Conservation (phyloP, 2,113 vertebrate genomes). For the Actenoides lindsayi region DNA sequence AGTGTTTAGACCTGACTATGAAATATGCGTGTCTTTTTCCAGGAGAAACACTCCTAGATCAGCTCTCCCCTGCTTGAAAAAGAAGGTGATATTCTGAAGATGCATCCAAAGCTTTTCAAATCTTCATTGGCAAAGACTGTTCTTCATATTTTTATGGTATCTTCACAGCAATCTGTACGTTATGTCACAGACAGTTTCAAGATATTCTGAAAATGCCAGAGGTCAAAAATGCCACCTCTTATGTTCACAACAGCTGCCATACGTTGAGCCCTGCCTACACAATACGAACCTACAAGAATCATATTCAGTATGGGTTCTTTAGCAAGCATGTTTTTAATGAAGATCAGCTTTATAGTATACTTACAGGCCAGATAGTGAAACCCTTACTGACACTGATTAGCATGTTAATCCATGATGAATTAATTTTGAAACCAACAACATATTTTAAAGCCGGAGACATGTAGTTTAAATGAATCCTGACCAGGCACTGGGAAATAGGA, state of each 20-base stretch:
- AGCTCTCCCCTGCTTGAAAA: background rate
- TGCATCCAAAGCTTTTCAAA: background rate
- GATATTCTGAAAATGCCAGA: background rate
- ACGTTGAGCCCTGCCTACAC: background rate
- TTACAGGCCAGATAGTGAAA: background rate
- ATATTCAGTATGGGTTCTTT: background rate
- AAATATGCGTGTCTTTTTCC: background rate
- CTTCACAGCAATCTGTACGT: background rate
- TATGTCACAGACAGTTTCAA: background rate
- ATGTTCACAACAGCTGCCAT: background rate
- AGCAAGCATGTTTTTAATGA: background rate
- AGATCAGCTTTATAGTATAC: background rate
- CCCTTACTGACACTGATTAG: background rate
- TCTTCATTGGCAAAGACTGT: background rate
- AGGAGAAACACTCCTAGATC: background rate
- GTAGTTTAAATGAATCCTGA: slow-evolving; percentile 46
- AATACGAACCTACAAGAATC: background rate
- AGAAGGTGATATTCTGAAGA: background rate
- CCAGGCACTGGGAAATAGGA: slow-evolving; percentile 32
- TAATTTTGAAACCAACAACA: background rate
- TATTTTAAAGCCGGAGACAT: background rate
- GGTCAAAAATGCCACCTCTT: background rate
- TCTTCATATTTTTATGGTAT: background rate
- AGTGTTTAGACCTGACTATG: background rate
- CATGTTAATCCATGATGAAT: background rate